Evolutionary conservation across 2,113 vertebrate genomes (phyloP).

Genomic region (Grammomys dolichurus): DNA sequence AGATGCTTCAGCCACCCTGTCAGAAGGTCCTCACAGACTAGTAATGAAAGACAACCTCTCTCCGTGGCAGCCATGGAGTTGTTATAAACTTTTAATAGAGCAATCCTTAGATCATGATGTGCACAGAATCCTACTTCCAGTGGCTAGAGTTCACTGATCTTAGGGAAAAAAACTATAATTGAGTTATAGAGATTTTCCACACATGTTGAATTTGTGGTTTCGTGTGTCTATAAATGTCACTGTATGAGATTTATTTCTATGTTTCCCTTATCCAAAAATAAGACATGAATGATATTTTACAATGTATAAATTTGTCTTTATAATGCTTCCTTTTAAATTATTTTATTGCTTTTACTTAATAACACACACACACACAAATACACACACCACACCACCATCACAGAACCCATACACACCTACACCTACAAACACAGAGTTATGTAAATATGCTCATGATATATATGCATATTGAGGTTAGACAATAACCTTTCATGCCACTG

Average conservation of each 20-base stretch:
- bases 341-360: background rate
- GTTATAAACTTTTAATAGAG: conserved; percentile 49
- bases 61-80: background rate
- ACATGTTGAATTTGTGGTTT: background rate
- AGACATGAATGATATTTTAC: background rate
- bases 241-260: background rate
- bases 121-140: conserved; percentile 14
- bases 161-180: background rate
- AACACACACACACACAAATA: background rate
- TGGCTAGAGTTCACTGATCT: background rate
- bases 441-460: background rate
- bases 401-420: background rate
- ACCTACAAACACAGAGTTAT: background rate
- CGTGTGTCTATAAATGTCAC: background rate
- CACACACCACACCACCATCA: background rate
- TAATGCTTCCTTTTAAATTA: background rate
- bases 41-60: conserved; percentile 64
- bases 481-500: too few relatives aligned
- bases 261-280: background rate
- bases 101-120: conserved; percentile 53
- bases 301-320: background rate
- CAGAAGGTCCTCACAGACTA: conserved; percentile 56
- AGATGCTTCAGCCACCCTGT: conserved; percentile 40
- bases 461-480: background rate
- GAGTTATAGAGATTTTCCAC: conserved; percentile 21